phyloP scores from a whole-genome alignment of 2,113 vertebrate genomes.

The Tursiops truncatus region DNA sequence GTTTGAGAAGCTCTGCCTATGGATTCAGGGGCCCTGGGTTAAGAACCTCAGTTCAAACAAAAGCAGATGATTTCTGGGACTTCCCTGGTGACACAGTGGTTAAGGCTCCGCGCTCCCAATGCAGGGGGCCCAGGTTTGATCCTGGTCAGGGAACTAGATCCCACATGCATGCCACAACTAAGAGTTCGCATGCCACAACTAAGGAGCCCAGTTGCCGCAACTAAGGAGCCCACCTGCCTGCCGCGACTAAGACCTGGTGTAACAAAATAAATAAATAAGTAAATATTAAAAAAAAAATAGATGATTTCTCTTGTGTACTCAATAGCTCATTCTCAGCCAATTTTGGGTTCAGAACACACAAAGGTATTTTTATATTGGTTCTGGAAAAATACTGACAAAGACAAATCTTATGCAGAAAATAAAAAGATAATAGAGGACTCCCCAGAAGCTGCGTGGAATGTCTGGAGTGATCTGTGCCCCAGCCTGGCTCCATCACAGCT shows the following conservation, averaged over 20 bases:
- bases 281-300: too few relatives aligned
- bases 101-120: not conserved
- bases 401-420: not conserved
- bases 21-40: not conserved
- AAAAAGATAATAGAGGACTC: not conserved
- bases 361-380: not conserved
- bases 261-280: too few relatives aligned
- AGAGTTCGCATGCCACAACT: not conserved
- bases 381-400: slow-evolving; percentile 21
- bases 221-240: too few relatives aligned
- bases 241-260: too few relatives aligned
- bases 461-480: not conserved
- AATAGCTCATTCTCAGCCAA: not conserved
- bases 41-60: not conserved
- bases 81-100: not conserved
- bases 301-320: not conserved
- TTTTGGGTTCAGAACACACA: not conserved
- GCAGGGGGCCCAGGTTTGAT: not conserved
- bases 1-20: not conserved
- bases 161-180: not conserved
- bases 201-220: too few relatives aligned
- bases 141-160: fast-evolving
- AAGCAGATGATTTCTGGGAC: not conserved
- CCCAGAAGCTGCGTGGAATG: not conserved
- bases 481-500: not conserved